phyloP scores from a whole-genome alignment of 2,113 vertebrate species.

The Prolemur simus region DNA sequence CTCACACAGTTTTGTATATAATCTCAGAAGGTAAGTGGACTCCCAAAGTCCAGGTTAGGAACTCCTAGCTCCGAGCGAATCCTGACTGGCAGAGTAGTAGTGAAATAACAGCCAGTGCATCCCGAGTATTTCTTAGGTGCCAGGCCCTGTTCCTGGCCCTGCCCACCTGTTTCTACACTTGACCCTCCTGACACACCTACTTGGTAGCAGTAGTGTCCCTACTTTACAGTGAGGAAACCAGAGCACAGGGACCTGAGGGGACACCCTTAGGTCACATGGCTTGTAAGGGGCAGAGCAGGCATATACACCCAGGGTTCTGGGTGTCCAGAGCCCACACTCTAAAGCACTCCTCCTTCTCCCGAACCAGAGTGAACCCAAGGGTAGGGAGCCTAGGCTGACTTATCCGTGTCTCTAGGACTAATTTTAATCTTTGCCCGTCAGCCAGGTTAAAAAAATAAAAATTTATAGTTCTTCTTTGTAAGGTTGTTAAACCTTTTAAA shows the following conservation, averaged over 20 bases:
- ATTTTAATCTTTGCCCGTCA: not conserved
- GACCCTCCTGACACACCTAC: not conserved
- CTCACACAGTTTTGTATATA: not conserved
- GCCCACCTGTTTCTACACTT: not conserved
- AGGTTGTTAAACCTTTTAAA: not conserved
- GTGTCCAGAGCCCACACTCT: not conserved
- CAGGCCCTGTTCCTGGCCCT: not conserved
- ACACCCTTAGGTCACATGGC: not conserved
- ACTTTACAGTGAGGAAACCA: not conserved
- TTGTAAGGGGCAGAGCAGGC: not conserved
- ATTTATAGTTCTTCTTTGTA: not conserved
- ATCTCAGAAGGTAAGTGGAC: not conserved
- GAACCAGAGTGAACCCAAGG: not conserved
- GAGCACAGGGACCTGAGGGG: not conserved
- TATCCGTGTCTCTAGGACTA: not conserved
- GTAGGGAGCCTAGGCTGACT: not conserved
- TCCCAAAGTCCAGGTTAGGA: not conserved
- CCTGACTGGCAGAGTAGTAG: not conserved
- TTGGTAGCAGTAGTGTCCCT: too few relatives aligned
- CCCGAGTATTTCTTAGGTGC: accelerated
- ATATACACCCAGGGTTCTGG: not conserved
- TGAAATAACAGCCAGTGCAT: too few relatives aligned
- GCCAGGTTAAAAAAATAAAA: not conserved
- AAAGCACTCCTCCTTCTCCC: not conserved
- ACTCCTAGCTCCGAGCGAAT: not conserved